A percentile compares a stretch with the other conserved stretches of the same genome.
Conservation (phyloP, 2,888 invertebrate genomes). For the Norana najaformis region DNA sequence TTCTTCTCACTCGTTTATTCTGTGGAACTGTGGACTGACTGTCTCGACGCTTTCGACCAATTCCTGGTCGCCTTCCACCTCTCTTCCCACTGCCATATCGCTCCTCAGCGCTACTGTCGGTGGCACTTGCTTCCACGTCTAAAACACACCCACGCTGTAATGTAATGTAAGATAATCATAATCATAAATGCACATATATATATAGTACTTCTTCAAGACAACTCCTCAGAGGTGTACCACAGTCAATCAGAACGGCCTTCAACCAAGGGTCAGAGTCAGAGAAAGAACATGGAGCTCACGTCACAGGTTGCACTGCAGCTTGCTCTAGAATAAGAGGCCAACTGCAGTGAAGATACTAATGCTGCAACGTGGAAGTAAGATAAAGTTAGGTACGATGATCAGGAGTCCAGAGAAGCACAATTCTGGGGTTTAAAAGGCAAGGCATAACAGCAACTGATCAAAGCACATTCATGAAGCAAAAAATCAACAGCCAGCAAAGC, state of each 20-base stretch:
- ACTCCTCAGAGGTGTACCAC: no score
- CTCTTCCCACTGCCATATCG: slow-evolving; percentile 9
- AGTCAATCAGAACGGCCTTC: no score
- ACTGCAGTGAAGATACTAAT: background rate
- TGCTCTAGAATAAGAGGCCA: background rate
- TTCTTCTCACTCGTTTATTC: slow-evolving; percentile 16
- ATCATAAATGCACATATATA: background rate
- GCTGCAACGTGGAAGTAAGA: background rate
- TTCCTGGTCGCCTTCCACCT: slow-evolving; percentile 1
- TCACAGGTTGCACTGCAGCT: background rate
- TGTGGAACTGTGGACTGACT: background rate
- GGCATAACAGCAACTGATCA: background rate
- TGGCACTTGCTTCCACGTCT: slow-evolving; percentile 7
- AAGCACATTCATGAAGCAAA: no score
- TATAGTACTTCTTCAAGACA: no score
- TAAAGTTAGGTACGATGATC: background rate
- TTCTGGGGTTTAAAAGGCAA: background rate
- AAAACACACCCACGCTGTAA: background rate
- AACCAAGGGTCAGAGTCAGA: no score
- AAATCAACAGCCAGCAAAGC: no score
- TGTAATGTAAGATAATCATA: background rate
- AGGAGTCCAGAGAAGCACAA: background rate
- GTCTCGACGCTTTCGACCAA: slow-evolving; percentile 19
- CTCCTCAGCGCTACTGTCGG: slow-evolving; percentile 14
- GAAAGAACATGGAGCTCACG: no score